Conservation (phyloP, 1,140 invertebrate genomes). For the Macrotrachela quadricornifera region DNA sequence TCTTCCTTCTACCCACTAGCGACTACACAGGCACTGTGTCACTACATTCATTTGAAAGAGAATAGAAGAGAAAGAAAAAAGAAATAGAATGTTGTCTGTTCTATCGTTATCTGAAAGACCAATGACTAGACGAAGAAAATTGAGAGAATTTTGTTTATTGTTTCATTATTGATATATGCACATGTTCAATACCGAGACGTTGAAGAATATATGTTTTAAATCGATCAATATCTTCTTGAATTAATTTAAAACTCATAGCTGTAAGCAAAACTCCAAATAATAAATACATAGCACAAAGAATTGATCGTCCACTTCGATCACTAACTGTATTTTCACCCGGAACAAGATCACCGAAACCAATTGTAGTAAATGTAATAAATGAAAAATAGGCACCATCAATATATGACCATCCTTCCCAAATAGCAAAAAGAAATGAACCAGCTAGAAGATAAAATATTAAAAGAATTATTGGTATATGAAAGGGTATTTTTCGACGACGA, state of each 20-base stretch:
- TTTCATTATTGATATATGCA: too few species aligned
- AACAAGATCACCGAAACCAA: slow-evolving; percentile 16
- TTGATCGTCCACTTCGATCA: neutral
- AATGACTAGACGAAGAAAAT: too few species aligned
- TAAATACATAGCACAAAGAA: slow-evolving; percentile 5
- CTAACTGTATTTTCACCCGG: slow-evolving; percentile 27
- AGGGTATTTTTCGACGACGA: neutral
- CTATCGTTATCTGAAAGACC: too few species aligned
- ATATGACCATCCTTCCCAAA: slow-evolving; percentile 10
- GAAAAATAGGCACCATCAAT: slow-evolving; percentile 11
- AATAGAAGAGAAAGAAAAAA: too few species aligned
- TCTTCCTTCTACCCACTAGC: too few species aligned
- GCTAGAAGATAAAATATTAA: slow-evolving; percentile 9
- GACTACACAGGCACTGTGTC: too few species aligned
- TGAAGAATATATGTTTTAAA: too few species aligned
- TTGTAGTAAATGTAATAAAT: slow-evolving; percentile 42
- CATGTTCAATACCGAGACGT: too few species aligned
- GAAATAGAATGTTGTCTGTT: too few species aligned
- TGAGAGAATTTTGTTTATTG: too few species aligned
- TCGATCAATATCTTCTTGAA: neutral
- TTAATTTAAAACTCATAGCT: slow-evolving; percentile 10
- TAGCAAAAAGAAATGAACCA: slow-evolving; percentile 12
- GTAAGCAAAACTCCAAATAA: slow-evolving; percentile 10
- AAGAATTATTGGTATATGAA: slow-evolving; percentile 45
- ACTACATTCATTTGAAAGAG: too few species aligned